phyloP scores from a whole-genome alignment of 2,888 invertebrate genomes.

The Poecilus cupreus region DNA sequence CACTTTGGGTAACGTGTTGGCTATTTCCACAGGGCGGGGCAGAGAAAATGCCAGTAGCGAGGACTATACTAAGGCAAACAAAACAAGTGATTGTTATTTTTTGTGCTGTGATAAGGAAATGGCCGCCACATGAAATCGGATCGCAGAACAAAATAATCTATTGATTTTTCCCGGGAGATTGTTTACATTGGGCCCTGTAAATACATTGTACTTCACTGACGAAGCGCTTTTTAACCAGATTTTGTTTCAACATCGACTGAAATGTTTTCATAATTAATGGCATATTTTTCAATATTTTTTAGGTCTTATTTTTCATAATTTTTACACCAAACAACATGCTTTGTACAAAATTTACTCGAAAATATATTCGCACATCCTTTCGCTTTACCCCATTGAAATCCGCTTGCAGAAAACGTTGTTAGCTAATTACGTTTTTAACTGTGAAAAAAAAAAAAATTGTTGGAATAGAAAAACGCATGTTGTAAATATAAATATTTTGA shows the following conservation, averaged over 20 bases:
- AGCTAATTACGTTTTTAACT: too few species aligned
- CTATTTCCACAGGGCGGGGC: not conserved
- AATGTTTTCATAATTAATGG: slow-evolving; percentile 6
- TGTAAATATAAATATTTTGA: too few species aligned
- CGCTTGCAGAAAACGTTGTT: not conserved
- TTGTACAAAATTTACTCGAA: too few species aligned
- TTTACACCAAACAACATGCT: not conserved
- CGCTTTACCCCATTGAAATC: too few species aligned
- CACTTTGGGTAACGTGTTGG: not conserved
- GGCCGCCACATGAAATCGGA: slow-evolving; percentile 41
- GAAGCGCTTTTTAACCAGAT: slow-evolving; percentile 5
- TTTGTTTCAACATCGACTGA: slow-evolving; percentile 3
- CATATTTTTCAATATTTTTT: not conserved
- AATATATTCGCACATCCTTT: too few species aligned
- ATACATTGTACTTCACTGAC: slow-evolving; percentile 33
- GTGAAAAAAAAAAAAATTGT: not conserved
- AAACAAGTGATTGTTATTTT: slow-evolving; percentile 40
- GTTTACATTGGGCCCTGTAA: slow-evolving; percentile 21
- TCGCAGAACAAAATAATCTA: slow-evolving; percentile 34
- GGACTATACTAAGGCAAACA: slow-evolving; percentile 26
- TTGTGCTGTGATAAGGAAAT: slow-evolving; percentile 42
- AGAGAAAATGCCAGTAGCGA: not conserved
- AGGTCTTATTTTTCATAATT: not conserved
- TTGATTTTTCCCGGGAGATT: slow-evolving; percentile 34
- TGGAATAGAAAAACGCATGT: too few species aligned